Evolutionary conservation across 2,113 vertebrate species (phyloP).

Genomic region (Ctenomys sociabilis): DNA sequence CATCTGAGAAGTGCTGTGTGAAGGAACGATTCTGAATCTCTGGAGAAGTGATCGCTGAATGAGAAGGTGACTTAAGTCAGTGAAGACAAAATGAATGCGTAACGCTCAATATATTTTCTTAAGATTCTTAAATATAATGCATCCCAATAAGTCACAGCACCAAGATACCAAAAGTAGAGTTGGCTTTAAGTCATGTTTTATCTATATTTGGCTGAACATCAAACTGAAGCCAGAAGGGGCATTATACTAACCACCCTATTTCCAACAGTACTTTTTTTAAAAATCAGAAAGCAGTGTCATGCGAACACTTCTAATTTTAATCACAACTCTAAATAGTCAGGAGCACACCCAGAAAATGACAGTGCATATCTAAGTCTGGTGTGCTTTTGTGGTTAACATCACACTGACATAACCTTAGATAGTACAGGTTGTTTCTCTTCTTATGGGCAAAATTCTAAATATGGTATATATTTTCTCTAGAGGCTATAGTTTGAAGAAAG

Average conservation of each 20-base stretch:
- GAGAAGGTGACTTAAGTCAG: background rate
- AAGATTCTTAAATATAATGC: constrained; percentile 6
- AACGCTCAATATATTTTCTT: background rate
- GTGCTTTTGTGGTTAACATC: constrained; percentile 37
- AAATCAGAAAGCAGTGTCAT: background rate
- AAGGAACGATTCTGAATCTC: background rate
- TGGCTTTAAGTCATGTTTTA: background rate
- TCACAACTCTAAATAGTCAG: constrained; percentile 61
- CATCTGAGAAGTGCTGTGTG: background rate
- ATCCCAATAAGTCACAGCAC: background rate
- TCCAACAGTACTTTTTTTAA: background rate
- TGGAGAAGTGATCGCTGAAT: background rate
- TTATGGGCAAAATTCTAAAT: constrained; percentile 39
- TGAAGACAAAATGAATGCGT: background rate
- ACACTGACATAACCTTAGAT: constrained; percentile 50
- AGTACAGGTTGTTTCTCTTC: constrained; percentile 58
- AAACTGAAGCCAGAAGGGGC: background rate
- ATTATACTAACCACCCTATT: background rate
- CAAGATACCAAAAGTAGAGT: background rate
- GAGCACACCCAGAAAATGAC: constrained; percentile 69
- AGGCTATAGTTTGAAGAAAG: constrained; percentile 56
- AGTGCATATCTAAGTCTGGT: constrained; percentile 44
- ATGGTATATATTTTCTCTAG: background rate
- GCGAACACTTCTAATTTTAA: constrained; percentile 57
- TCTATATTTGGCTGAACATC: background rate